These are phyloP conservation scores for Drosophila yooni DNA, from an alignment of 2,888 invertebrate genomes.

Conservation along the genomic window DNA sequence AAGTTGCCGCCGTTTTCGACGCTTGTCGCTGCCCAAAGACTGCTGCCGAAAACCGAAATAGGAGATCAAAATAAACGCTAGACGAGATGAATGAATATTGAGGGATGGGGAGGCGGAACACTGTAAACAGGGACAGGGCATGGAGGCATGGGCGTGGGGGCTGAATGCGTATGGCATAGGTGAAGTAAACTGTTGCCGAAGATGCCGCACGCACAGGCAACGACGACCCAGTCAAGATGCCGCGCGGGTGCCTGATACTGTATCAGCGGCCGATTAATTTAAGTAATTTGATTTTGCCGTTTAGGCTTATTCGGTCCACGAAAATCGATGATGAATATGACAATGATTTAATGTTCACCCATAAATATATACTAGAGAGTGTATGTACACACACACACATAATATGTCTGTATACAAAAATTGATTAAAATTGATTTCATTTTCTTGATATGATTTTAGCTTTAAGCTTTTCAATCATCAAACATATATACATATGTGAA, in stretches of 20 bases:
- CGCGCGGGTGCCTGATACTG: constrained; percentile 40
- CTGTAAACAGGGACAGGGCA: neutral
- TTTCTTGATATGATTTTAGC: neutral
- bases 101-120: neutral
- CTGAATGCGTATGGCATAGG: neutral
- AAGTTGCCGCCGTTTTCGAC: constrained; percentile 60
- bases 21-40: constrained; percentile 46
- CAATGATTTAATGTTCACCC: constrained; percentile 43
- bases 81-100: constrained; percentile 44
- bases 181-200: constrained; percentile 39
- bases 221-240: neutral
- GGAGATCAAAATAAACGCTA: constrained; percentile 66
- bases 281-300: constrained; percentile 62
- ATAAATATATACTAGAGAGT: neutral
- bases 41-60: constrained; percentile 46
- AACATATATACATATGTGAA: neutral
- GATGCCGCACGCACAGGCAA: constrained; percentile 46
- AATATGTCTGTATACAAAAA: neutral
- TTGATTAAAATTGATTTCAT: neutral
- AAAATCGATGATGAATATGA: constrained; percentile 55
- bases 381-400: neutral
- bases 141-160: neutral
- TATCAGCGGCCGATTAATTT: constrained; percentile 66
- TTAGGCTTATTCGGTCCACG: constrained; percentile 48
- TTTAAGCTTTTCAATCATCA: neutral